These are phyloP conservation scores for Calephelis nemesis DNA, from an alignment of 1,140 invertebrate genomes.

Conservation along the genomic window DNA sequence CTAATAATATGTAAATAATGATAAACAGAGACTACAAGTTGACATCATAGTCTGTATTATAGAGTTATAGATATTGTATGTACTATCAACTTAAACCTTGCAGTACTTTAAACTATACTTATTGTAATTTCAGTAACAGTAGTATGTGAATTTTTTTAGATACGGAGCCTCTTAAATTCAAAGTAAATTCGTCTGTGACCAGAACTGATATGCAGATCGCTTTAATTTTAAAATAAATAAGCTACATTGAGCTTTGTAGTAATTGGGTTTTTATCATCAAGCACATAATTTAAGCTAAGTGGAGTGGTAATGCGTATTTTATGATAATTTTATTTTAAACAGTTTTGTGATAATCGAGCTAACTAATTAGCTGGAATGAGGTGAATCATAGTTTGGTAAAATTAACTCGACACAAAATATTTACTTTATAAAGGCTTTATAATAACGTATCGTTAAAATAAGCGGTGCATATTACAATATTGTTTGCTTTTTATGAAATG, in stretches of 20 bases:
- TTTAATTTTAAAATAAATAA: slow-evolving; percentile 16
- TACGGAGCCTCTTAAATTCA: background rate
- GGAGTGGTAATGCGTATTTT: slow-evolving; percentile 46
- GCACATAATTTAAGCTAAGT: slow-evolving; percentile 29
- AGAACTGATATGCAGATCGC: background rate
- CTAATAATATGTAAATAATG: too few relatives aligned
- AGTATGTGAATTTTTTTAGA: background rate
- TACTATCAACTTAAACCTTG: too few relatives aligned
- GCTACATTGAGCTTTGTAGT: slow-evolving; percentile 1
- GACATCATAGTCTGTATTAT: too few relatives aligned
- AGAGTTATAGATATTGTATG: too few relatives aligned
- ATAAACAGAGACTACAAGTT: too few relatives aligned
- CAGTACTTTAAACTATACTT: too few relatives aligned
- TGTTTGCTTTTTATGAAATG: background rate
- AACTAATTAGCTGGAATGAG: slow-evolving; percentile 35
- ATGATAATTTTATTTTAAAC: slow-evolving; percentile 41
- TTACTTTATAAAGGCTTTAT: slow-evolving; percentile 21
- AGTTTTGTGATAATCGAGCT: slow-evolving; percentile 26
- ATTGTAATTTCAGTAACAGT: too few relatives aligned
- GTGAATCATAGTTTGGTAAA: slow-evolving; percentile 32
- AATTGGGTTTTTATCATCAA: slow-evolving; percentile 18
- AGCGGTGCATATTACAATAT: background rate
- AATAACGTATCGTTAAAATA: background rate
- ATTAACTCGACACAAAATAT: slow-evolving; percentile 31
- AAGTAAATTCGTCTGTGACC: slow-evolving; percentile 11